Evolutionary conservation across 2,797 vertebrate species (phyloP).

Genomic region (Pygocentrus nattereri): DNA sequence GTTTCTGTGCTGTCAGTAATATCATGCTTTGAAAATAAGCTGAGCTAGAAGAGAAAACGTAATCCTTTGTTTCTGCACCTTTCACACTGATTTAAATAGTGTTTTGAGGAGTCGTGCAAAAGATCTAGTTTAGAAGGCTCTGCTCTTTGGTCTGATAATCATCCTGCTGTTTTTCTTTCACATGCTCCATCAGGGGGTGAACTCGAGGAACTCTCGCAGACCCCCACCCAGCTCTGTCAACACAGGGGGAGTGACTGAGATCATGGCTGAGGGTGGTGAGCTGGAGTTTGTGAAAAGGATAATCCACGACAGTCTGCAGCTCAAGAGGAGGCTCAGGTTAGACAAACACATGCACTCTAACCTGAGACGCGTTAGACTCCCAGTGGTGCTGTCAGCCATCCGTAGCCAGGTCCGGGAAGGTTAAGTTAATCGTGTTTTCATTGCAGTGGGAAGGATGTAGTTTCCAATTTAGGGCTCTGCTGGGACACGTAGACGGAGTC

Average conservation of each 20-base stretch:
- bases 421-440: constrained; percentile 11
- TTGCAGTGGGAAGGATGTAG: not conserved
- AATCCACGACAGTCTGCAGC: constrained; percentile 97
- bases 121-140: too few relatives aligned
- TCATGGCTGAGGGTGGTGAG: constrained; percentile 98
- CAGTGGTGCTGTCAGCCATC: not conserved
- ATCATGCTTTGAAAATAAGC: too few relatives aligned
- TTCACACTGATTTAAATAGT: too few relatives aligned
- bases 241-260: constrained; percentile 97
- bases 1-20: too few relatives aligned
- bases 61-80: too few relatives aligned
- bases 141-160: not conserved
- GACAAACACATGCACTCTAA: constrained; percentile 42
- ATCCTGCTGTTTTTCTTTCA: constrained; percentile 26
- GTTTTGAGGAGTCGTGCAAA: too few relatives aligned
- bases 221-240: constrained; percentile 97
- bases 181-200: constrained; percentile 86
- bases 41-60: too few relatives aligned
- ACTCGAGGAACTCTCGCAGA: constrained; percentile 94
- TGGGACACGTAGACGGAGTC: not conserved
- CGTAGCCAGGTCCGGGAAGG: not conserved
- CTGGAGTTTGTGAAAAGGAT: constrained; percentile 99
- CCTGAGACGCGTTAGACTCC: not conserved
- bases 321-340: constrained; percentile 91
- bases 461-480: not conserved